A percentile compares a stretch with the other conserved stretches of the same genome.
phyloP scores from a whole-genome alignment of 2,113 vertebrate genomes.

The Channa maculata region DNA sequence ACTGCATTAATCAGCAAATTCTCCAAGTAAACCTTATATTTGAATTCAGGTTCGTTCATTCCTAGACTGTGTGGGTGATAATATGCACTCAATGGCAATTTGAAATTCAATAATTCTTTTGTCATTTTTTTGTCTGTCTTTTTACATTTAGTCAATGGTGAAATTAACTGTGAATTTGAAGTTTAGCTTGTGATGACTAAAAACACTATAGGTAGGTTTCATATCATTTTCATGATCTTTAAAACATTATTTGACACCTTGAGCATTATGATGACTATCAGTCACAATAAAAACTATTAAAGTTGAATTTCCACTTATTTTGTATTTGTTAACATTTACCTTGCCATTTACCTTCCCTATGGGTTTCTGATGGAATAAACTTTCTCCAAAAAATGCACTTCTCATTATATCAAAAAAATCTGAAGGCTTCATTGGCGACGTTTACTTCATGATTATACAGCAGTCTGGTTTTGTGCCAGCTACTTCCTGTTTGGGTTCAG shows the following conservation, averaged over 20 bases:
- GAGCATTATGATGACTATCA: no score
- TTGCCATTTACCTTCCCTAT: neutral
- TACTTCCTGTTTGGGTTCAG: conserved; percentile 4
- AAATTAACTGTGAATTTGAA: no score
- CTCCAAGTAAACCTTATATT: conserved; percentile 11
- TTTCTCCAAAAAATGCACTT: neutral
- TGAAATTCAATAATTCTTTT: no score
- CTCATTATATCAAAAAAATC: conserved; percentile 11
- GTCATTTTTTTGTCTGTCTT: no score
- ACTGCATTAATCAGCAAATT: conserved; percentile 17
- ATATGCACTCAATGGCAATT: no score
- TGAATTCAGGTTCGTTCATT: neutral
- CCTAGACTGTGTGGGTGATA: no score
- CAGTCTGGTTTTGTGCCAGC: neutral
- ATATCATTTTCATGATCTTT: no score
- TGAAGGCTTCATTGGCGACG: neutral
- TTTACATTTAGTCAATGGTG: no score
- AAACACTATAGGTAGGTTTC: no score
- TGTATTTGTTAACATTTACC: conserved; percentile 25
- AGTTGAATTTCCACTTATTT: neutral
- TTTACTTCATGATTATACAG: conserved; percentile 14
- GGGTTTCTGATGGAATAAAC: conserved; percentile 7
- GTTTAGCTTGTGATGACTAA: no score
- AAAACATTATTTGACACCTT: no score
- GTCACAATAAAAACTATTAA: no score